Evolutionary conservation across 2,113 vertebrate species (phyloP), one percentile per base, ranked within the genome.

Genomic region (Syrmaticus mikado): DNA sequence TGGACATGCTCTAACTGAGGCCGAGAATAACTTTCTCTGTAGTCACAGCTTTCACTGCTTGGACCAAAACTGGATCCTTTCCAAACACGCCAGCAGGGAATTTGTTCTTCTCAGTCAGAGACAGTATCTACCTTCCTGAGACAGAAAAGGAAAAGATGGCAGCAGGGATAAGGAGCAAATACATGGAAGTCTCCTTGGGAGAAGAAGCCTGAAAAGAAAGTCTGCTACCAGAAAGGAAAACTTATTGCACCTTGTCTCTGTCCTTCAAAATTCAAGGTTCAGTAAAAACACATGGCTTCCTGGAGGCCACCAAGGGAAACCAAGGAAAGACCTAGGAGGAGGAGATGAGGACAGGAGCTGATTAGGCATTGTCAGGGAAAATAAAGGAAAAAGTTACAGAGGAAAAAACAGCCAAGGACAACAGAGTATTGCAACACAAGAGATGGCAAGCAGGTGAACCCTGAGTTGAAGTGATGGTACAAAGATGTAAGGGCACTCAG

Each of bases 1-100:
- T 89, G 90, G 82, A 91, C 67, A 34, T 53, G 71, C 67, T 91
- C 58, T 94, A 81, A 86, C 76, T 45, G 60, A 94, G 58, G 45
- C 62, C 0, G 1, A 94, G 82, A 85, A 94, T 10, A 89, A 27
- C 67, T 0, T 76, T 82, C 78, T 62, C 53, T 80, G 62, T 50
- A 92, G 75, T 77, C 71, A 87, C 50, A 72, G 87, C 40, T 84
- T 72, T 50, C 40, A 57, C 67, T 62, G 27, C 75, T 80, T 65
- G 41, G 67, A 94, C 45, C 36, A 64, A 82, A 74, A 50, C 2
- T 62, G 32, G 11, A 60, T 40, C 67, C 57, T 48, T 76, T 92
- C 64, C 67, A 62, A 58, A 41, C 15, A 30, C 0, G 2, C 30
- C 90, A 67, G 24, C 16, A 46, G 41, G 12, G 50, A 85, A 73